A percentile compares a stretch with the other conserved stretches of the same genome.
These are phyloP conservation scores for Columbina picui DNA, from an alignment of 2,113 vertebrate species.

Conservation along the genomic window DNA sequence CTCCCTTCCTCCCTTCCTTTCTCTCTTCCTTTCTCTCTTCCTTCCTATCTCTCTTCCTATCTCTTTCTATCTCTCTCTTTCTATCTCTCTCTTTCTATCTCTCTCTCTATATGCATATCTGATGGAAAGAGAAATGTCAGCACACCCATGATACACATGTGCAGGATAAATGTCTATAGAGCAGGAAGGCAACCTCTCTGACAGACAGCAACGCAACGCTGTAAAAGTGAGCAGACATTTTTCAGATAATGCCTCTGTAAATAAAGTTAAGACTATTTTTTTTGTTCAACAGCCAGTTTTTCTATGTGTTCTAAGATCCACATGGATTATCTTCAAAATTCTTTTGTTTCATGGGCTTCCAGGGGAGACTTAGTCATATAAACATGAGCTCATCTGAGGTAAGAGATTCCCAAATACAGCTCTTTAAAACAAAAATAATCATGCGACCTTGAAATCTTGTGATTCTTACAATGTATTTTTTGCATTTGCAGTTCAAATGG, in stretches of 20 bases:
- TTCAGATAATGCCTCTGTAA: conserved; percentile 7
- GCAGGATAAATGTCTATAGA: neutral
- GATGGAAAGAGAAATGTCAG: neutral
- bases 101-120: too few species aligned
- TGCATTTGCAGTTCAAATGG: neutral
- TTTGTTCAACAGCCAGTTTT: neutral
- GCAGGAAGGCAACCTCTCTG: neutral
- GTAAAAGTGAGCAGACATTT: neutral
- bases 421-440: neutral
- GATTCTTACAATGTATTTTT: neutral
- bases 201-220: neutral
- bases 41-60: too few species aligned
- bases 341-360: conserved; percentile 6
- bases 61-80: too few species aligned
- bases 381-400: conserved; percentile 9
- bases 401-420: neutral
- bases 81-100: too few species aligned
- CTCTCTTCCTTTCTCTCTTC: too few species aligned
- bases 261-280: neutral
- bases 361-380: neutral
- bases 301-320: neutral
- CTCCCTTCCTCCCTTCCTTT: too few species aligned
- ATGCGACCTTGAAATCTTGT: neutral
- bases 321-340: conserved; percentile 14
- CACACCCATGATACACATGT: accelerated